Conservation (phyloP, 2,797 vertebrate species). For the Ctenochaetus hawaiiensis region DNA sequence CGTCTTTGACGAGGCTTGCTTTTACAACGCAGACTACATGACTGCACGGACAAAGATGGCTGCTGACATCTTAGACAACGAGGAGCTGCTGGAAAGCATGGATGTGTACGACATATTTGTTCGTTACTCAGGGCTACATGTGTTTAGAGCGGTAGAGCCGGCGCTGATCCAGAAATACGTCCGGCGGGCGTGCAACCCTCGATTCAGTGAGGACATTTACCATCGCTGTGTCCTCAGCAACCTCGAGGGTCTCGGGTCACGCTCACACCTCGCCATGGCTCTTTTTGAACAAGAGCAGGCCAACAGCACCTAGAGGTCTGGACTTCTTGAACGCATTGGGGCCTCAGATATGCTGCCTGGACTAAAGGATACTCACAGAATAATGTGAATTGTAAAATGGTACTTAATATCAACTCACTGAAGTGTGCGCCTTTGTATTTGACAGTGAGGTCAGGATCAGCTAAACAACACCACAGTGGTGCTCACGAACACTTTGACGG, state of each 20-base stretch:
- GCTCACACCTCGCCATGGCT: slow-evolving; percentile 93
- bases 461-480: background rate
- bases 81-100: slow-evolving; percentile 94
- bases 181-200: slow-evolving; percentile 90
- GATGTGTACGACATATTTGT: slow-evolving; percentile 96
- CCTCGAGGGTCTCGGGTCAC: slow-evolving; percentile 93
- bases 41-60: slow-evolving; percentile 93
- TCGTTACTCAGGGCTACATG: slow-evolving; percentile 94
- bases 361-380: slow-evolving; percentile 3
- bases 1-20: slow-evolving; percentile 96
- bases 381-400: slow-evolving; percentile 39
- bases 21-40: slow-evolving; percentile 98
- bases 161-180: slow-evolving; percentile 94
- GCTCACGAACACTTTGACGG: background rate
- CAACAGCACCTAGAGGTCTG: slow-evolving; percentile 90
- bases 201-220: slow-evolving; percentile 95
- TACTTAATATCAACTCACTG: slow-evolving; percentile 29
- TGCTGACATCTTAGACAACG: slow-evolving; percentile 90
- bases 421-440: background rate
- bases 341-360: slow-evolving; percentile 1
- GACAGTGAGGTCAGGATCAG: slow-evolving; percentile 4
- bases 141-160: slow-evolving; percentile 96
- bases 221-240: slow-evolving; percentile 96
- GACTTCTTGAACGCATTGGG: background rate
- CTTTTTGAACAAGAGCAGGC: slow-evolving; percentile 97